Base-by-base conservation (phyloP, 2,113 vertebrate genomes). In the Syngnathoides biaculeatus region DNA sequence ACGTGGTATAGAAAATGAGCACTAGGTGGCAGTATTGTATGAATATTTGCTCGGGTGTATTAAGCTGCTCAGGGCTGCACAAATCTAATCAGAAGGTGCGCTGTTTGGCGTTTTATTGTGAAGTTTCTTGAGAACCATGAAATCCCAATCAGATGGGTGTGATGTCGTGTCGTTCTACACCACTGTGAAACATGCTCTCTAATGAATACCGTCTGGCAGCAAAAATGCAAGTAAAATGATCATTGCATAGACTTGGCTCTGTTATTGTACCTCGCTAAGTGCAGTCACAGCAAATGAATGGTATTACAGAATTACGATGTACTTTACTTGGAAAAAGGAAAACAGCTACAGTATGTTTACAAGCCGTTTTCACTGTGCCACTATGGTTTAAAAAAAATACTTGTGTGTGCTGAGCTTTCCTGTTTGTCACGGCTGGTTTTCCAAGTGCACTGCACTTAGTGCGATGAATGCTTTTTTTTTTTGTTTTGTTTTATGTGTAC, bases 21-120 rank as follows among this genome's bases (percentile, higher is more conserved):
- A 75, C 40, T 60, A 66, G 84, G 67, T 67, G 84, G 80, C 79
- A 71, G 66, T 57, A 39, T 71, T 50, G 61, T 39, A 35, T 38
- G 57, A 42, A n/a, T 1, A 22, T 48, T 59, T 39, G 7, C 22
- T 64, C 45, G 60, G 22, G n/a, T n/a, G n/a, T n/a, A n/a, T 63
- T 9, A 47, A 40, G 35, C 53, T 35, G 19, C 38, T 0, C 45
- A 57, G 15, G 13, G 1, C 30, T 40, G 35, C 13, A 11, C 48
- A 27, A 53, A 47, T 47, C 14, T 59, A 24, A 14, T 4, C 4
- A 27, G 10, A 24, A 15, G 42, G 15, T 35, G 62, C 2, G 38
- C 39, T 24, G 24, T 62, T 43, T 24, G 24, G 0, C 22, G 5
- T 4, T 11, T 5, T 42, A 8, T 3, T 3, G 4, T 48, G 27